These are phyloP conservation scores for Malacoraja senta DNA, from an alignment of 2,797 vertebrate species.

Conservation along the genomic window DNA sequence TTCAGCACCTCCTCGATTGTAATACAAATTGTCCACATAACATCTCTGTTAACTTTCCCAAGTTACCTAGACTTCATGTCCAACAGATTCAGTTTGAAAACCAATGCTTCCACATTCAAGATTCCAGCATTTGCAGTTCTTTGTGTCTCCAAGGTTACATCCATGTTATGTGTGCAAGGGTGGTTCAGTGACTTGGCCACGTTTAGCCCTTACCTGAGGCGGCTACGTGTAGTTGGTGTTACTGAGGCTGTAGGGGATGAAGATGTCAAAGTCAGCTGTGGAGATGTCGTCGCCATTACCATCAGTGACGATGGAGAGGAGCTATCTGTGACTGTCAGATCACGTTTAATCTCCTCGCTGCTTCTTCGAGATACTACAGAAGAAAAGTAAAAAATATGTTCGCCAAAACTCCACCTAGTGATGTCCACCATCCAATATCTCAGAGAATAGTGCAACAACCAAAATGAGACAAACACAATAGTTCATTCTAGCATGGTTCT, in stretches of 20 bases:
- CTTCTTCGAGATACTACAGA: conserved; percentile 76
- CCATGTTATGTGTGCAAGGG: not conserved
- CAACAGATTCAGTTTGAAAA: not conserved
- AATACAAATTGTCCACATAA: no score
- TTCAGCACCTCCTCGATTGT: no score
- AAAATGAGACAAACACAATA: not conserved
- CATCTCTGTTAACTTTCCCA: no score
- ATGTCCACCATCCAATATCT: not conserved
- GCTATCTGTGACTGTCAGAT: conserved; percentile 73
- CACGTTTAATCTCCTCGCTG: conserved; percentile 86
- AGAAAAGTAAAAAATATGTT: conserved; percentile 6
- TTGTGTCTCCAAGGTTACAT: not conserved
- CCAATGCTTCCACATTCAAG: not conserved
- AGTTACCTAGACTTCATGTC: no score
- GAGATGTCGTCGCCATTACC: conserved; percentile 74
- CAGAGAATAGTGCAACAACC: not conserved
- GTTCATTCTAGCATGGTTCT: not conserved
- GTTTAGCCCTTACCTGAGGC: conserved; percentile 67
- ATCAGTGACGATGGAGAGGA: conserved; percentile 73
- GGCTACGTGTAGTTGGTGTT: conserved; percentile 82
- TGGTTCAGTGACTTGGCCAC: not conserved
- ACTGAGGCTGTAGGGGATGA: conserved; percentile 81
- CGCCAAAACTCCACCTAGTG: not conserved
- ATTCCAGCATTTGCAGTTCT: no score
- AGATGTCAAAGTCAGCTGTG: conserved; percentile 74